Evolutionary conservation across 2,888 invertebrate species (phyloP), one percentile per base, ranked within the genome.

Genomic region (Tetanocera ferruginea): DNA sequence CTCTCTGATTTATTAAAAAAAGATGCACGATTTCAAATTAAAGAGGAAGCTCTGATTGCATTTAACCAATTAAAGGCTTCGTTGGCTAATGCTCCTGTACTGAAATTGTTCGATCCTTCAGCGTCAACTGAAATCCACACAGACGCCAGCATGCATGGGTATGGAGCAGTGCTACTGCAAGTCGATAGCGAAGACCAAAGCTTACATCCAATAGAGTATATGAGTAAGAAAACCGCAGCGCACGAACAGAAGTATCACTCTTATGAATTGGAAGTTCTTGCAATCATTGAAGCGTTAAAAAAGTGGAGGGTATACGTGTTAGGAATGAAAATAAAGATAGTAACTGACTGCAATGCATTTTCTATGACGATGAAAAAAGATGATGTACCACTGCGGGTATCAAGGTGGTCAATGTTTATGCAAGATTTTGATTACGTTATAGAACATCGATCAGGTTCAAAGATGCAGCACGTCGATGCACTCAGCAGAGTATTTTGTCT

Each of bases 331-430:
- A 60, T 77, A n/a, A 77, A 51, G 14, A 72, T 66, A 37, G 78
- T 85, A 11, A 85, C 85, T 0, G 86, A 87, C 78, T 87, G 86
- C 72, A 72, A 80, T 31, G 84, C 86, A 3, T 86, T 88, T n/a
- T n/a, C n/a, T n/a, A n/a, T n/a, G n/a, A n/a, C n/a, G n/a, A n/a
- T n/a, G n/a, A n/a, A 62, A 31, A 79, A 69, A n/a, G 55, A 67
- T 3, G 72, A 86, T 43, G 51, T 79, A 23, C 66, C 76, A 19
- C 49, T 77, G 34, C 76, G 73, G 51, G 74, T 77, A 28, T 75
- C 73, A 19, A 25, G 70, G 5, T 77, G 78, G 78, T 78, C 78
- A 14, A 64, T 78, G 74, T 74, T 74, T 49, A 19, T 79, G 14
- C 62, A 79, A 23, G 76, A 80, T 3, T 78, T 74, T 43, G 66